A percentile compares a stretch with the other conserved stretches of the same genome.
phyloP scores from a whole-genome alignment of 2,888 invertebrate species.

The Agriopis leucophaearia region DNA sequence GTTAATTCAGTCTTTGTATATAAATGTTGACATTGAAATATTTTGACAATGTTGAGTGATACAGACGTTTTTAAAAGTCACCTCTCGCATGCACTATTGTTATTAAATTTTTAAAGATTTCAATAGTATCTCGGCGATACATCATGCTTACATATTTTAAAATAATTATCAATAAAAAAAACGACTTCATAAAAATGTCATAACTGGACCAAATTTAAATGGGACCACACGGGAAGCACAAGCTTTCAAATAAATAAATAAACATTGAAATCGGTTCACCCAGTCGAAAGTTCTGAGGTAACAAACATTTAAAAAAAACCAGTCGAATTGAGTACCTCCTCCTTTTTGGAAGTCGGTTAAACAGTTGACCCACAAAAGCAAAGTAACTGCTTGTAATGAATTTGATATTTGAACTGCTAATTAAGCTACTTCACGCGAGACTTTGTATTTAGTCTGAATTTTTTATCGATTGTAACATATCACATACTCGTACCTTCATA shows the following conservation, averaged over 20 bases:
- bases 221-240: no score
- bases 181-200: no score
- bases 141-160: not conserved
- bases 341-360: no score
- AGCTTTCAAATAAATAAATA: no score
- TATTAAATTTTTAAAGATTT: not conserved
- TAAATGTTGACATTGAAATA: constrained; percentile 41
- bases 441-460: not conserved
- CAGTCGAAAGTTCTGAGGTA: no score
- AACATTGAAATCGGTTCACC: no score
- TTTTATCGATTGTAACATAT: not conserved
- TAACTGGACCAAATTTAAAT: no score
- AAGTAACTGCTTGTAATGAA: not conserved
- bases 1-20: constrained; percentile 31
- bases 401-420: not conserved
- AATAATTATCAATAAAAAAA: no score
- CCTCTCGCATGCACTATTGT: constrained; percentile 2
- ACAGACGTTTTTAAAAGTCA: constrained; percentile 13
- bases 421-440: not conserved
- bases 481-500: not conserved
- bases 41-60: constrained; percentile 21
- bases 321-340: no score
- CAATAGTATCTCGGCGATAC: not conserved
- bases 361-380: not conserved
- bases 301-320: no score